Base-by-base conservation (phyloP, 2,113 vertebrate genomes). In the Pseudopipra pipra region DNA sequence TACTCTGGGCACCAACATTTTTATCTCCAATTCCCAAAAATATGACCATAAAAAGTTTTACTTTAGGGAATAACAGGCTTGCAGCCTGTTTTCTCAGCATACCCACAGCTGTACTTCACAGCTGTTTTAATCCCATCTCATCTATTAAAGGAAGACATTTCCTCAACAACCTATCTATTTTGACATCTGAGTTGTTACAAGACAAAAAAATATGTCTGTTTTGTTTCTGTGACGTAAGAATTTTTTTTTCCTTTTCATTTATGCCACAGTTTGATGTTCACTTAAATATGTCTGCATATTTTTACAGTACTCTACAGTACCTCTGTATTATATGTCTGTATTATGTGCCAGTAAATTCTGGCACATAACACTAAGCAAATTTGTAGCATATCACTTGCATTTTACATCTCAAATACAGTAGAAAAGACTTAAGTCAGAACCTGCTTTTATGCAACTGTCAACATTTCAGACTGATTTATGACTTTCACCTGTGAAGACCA, bases 341-440 rank as follows among this genome's bases (percentile, higher is more conserved):
- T 94, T 97, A 95, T 46, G 39, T 95, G 94, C 76, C 97, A 97
- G 94, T 77, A 97, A 96, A 97, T 97, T 97, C 95, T 93, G 96
- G 73, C 71, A 71, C 59, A 90, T 77, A 90, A 97, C 72, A 81
- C 85, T 80, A 95, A 96, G 85, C 84, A 95, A 95, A 96, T 96
- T 93, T 94, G 89, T 66, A 82, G 73, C n/a, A 8, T 66, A 85
- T 85, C 86, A 90, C 87, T 97, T 95, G 82, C 51, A 65, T 72
- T 94, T 95, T 94, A 95, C 33, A 78, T 97, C 97, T 97, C 85
- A 76, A 92, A 86, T 71, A 91, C 91, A 87, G 30, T 33, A 86
- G 84, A 67, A 96, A 94, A 94, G 80, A 80, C 56, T 91, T 95
- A 39, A 47, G 33, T 47, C 58, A 85, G 44, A 90, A 97, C 87